A percentile compares a stretch with the other conserved stretches of the same genome.
Evolutionary conservation across 2,888 invertebrate genomes (phyloP).

Genomic region (Drosophila emarginata): DNA sequence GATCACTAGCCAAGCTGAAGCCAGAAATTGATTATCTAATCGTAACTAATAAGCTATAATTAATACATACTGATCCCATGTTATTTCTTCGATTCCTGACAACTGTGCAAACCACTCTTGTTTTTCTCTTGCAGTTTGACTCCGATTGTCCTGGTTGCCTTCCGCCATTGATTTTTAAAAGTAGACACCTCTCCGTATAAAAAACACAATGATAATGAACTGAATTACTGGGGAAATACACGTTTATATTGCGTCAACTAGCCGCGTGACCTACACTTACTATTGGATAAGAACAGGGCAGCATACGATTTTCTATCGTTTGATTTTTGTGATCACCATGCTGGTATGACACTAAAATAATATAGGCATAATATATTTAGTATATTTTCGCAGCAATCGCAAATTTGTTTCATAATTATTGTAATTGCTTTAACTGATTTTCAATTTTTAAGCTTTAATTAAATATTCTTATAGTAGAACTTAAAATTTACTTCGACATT

Average conservation of each 20-base stretch:
- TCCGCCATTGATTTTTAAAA: background rate
- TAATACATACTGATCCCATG: conserved; percentile 71
- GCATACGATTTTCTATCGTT: background rate
- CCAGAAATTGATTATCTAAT: background rate
- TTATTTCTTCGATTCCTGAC: conserved; percentile 57
- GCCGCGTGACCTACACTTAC: background rate
- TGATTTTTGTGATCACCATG: background rate
- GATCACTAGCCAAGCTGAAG: conserved; percentile 52
- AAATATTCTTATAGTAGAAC: too few relatives aligned
- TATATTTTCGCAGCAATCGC: background rate
- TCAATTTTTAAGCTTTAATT: too few relatives aligned
- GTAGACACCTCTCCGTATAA: background rate
- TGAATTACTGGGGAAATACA: conserved; percentile 11
- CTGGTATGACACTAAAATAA: background rate
- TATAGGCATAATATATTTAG: background rate
- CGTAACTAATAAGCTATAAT: background rate
- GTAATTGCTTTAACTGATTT: background rate
- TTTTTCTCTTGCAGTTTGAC: conserved; percentile 48
- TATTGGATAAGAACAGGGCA: background rate
- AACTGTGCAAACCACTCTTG: conserved; percentile 73
- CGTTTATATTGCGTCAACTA: background rate
- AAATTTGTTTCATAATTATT: background rate
- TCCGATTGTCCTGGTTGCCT: background rate
- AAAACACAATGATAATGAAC: background rate
- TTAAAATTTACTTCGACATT: too few relatives aligned